A percentile compares a stretch with the other conserved stretches of the same genome.
Evolutionary conservation across 2,888 invertebrate species (phyloP).

Genomic region (Mythimna lalbum): DNA sequence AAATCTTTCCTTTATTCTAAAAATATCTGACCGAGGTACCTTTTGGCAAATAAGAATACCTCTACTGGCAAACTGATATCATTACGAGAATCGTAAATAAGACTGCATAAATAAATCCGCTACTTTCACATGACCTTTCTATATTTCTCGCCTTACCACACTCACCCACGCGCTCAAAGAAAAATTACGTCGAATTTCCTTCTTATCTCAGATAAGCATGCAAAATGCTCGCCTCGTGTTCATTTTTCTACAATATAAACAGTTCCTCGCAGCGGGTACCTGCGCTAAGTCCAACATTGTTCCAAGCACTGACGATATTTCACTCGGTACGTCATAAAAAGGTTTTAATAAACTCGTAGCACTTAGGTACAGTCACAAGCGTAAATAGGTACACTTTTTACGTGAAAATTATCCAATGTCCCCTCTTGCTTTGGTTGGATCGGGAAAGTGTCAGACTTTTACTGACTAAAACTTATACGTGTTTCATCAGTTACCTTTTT

Average conservation of each 20-base stretch:
- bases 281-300: conserved; percentile 20
- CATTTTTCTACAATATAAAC: conserved; percentile 35
- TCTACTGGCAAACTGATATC: not conserved
- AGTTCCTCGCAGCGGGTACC: conserved; percentile 20
- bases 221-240: conserved; percentile 28
- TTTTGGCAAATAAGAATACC: not conserved
- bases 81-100: not conserved
- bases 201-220: conserved; percentile 27
- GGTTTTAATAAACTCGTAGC: conserved; percentile 34
- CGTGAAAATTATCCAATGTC: too few species aligned
- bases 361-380: conserved; percentile 10
- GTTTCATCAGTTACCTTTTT: too few species aligned
- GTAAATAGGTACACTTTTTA: not conserved
- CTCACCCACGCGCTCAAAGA: conserved; percentile 3
- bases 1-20: not conserved
- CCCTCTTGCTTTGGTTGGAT: too few species aligned
- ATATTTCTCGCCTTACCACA: conserved; percentile 12
- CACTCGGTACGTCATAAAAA: conserved; percentile 34
- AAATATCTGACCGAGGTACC: not conserved
- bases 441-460: too few species aligned
- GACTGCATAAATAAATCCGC: not conserved
- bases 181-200: conserved; percentile 27
- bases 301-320: conserved; percentile 30
- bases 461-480: too few species aligned
- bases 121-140: conserved; percentile 19